Evolutionary conservation across 2,888 invertebrate species (phyloP).

Genomic region (Scaptomyza tumidula): DNA sequence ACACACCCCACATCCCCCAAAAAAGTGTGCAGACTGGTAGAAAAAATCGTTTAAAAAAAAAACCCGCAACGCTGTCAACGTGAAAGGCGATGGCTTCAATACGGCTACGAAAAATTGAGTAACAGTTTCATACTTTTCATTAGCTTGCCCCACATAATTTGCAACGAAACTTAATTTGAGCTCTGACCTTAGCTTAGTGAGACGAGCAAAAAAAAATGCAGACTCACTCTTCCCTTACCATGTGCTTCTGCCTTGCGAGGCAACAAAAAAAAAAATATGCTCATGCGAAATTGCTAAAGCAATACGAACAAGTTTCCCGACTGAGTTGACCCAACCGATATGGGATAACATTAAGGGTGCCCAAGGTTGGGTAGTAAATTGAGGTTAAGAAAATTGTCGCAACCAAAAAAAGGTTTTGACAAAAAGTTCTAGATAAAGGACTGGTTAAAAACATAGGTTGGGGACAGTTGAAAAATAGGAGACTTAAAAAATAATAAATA

Average conservation of each 20-base stretch:
- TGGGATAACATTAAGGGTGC: conserved; percentile 2
- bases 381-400: not conserved
- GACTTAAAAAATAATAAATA: not conserved
- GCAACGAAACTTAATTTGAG: conserved; percentile 58
- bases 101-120: conserved; percentile 33
- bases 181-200: conserved; percentile 62
- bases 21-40: conserved; percentile 17
- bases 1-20: not conserved
- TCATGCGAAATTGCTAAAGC: conserved; percentile 47
- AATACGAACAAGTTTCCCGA: too few species aligned
- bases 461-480: not conserved
- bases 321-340: conserved; percentile 8
- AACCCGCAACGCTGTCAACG: too few species aligned
- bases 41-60: conserved; percentile 46
- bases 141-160: conserved; percentile 49
- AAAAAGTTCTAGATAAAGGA: not conserved
- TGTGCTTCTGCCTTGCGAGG: too few species aligned
- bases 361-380: conserved; percentile 3
- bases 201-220: conserved; percentile 1
- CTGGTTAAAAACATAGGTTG: not conserved
- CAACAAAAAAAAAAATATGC: conserved; percentile 22
- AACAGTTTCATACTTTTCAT: conserved; percentile 26
- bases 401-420: not conserved
- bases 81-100: conserved; percentile 29
- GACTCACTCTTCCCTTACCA: conserved; percentile 16